Evolutionary conservation across 2,888 invertebrate species (phyloP).

Genomic region (Catocala fraxini): DNA sequence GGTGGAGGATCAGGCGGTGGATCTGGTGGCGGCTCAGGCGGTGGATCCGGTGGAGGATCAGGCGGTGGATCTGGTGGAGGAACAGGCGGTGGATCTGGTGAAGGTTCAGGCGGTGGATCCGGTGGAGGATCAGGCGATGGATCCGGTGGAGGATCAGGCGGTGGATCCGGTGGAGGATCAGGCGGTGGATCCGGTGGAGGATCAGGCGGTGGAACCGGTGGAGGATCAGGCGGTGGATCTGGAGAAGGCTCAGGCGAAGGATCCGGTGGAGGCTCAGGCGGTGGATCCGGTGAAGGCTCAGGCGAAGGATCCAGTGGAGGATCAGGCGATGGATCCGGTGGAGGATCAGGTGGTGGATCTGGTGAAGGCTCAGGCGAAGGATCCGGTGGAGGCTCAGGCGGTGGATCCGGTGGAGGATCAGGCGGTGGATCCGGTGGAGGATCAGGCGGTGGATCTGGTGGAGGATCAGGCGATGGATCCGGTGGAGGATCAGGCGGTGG

Average conservation of each 20-base stretch:
- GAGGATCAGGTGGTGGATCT: slow-evolving; percentile 8
- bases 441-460: background rate
- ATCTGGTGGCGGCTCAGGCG: too few species aligned
- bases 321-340: slow-evolving; percentile 11
- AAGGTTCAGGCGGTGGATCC: slow-evolving; percentile 2
- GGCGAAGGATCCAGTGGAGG: slow-evolving; percentile 13
- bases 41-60: too few species aligned
- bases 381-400: slow-evolving; percentile 24
- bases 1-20: too few species aligned
- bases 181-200: slow-evolving; percentile 32
- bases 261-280: background rate
- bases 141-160: too few species aligned
- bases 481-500: background rate
- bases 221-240: background rate
- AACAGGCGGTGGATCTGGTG: slow-evolving; percentile 2
- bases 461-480: background rate
- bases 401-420: slow-evolving; percentile 22
- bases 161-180: too few species aligned
- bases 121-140: slow-evolving; percentile 8
- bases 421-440: slow-evolving; percentile 10
- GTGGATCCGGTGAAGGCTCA: slow-evolving; percentile 5
- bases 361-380: slow-evolving; percentile 17
- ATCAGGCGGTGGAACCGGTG: slow-evolving; percentile 5
- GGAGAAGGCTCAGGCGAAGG: slow-evolving; percentile 4
- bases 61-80: too few species aligned